Percentiles rank a stretch among this genome's conserved stretches.
Evolutionary conservation across 2,888 invertebrate genomes (phyloP).

Genomic region (Epirrhoe alternata): DNA sequence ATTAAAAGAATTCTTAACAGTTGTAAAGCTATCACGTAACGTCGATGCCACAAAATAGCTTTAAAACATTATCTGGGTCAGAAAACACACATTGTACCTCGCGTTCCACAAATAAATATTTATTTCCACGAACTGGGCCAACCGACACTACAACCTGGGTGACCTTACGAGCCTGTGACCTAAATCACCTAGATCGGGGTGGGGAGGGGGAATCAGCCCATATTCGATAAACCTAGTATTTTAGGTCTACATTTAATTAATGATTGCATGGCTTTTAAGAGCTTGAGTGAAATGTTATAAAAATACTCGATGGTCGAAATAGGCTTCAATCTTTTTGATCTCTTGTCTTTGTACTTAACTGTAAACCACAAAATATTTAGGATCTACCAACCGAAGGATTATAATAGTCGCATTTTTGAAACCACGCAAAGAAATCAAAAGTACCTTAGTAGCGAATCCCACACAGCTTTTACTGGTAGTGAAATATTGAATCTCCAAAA

Average conservation of each 20-base stretch:
- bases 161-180: conserved; percentile 50
- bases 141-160: conserved; percentile 22
- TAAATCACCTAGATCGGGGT: conserved; percentile 46
- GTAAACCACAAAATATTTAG: too few species aligned
- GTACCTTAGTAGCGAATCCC: too few species aligned
- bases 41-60: not conserved
- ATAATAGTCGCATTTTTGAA: too few species aligned
- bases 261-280: not conserved
- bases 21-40: not conserved
- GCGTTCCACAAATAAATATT: conserved; percentile 26
- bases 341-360: too few species aligned
- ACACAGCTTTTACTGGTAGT: too few species aligned
- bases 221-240: conserved; percentile 10
- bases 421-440: too few species aligned
- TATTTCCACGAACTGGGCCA: conserved; percentile 24
- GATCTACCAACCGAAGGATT: too few species aligned
- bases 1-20: not conserved
- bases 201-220: conserved; percentile 29
- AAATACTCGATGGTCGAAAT: not conserved
- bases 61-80: conserved; percentile 7
- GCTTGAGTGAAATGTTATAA: not conserved
- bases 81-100: conserved; percentile 3
- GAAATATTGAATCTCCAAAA: not conserved
- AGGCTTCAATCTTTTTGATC: not conserved
- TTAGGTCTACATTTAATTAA: not conserved